phyloP scores from a whole-genome alignment of 2,797 vertebrate genomes.

The Pseudocheirus occidentalis region DNA sequence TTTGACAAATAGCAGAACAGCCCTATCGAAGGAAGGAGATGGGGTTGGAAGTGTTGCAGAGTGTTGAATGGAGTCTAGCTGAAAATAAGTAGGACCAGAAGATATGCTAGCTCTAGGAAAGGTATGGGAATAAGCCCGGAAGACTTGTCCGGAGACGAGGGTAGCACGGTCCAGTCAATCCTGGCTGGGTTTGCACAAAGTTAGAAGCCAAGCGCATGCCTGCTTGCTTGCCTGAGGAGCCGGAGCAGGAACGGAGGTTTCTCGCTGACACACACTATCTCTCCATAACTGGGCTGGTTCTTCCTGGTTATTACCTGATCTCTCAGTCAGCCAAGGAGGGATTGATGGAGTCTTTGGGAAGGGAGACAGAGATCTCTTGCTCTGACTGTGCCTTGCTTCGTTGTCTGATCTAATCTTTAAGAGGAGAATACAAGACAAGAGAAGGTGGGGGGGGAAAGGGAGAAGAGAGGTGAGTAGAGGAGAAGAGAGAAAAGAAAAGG shows the following conservation, averaged over 20 bases:
- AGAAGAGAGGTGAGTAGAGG: fast-evolving
- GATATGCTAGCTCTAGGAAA: background rate
- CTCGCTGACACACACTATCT: background rate
- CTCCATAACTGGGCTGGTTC: background rate
- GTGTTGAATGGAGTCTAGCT: no score
- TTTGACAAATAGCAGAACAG: background rate
- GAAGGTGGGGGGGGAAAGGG: fast-evolving
- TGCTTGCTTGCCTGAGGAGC: background rate
- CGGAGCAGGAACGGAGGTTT: background rate
- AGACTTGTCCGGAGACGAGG: background rate
- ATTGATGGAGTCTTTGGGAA: background rate
- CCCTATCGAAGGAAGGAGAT: background rate
- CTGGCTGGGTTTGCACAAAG: background rate
- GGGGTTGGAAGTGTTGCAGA: background rate
- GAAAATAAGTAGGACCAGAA: background rate
- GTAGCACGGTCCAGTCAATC: background rate
- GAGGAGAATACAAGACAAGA: background rate
- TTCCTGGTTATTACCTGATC: background rate
- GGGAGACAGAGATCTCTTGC: background rate
- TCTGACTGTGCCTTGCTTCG: background rate
- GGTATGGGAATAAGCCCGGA: background rate
- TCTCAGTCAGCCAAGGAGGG: background rate
- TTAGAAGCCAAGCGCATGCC: background rate
- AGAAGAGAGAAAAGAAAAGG: background rate
- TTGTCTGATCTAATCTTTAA: background rate